Evolutionary conservation across 2,797 vertebrate genomes (phyloP), one percentile per base, ranked within the genome.

Genomic region (Myripristis jacobus): DNA sequence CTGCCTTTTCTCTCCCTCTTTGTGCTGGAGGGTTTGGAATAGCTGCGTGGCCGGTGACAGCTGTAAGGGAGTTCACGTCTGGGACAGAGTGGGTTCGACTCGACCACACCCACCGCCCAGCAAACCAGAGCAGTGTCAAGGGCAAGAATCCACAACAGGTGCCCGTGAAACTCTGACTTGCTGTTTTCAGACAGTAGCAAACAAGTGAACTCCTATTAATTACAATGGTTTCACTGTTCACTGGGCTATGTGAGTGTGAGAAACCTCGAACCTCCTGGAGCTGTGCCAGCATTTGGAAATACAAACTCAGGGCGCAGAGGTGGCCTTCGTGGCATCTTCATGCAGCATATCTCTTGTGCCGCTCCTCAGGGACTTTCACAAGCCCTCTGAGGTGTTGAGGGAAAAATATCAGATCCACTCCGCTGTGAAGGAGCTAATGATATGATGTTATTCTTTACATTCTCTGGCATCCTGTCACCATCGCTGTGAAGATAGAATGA

Each of bases 31-130:
- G 50, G 60, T 70, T 81, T 85, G 75, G 79, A 77, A 89, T 84
- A 83, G 53, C 79, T 73, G 53, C 52, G 82, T 67, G 69, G 67
- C 84, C 79, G 67, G 77, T 66, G 87, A 86, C 92, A 92, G 91
- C 92, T 93, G 91, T 73, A 15, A 34, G 46, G 61, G 77, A 70
- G 91, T 92, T 91, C 91, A 92, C 70, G 91, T 92, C 90, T 91
- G 90, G 92, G 90, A 79, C 89, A 90, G 73, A 85, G 70, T 55
- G 3, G 69, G 70, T 60, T 57, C 73, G 73, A 81, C 69, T 78
- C 73, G 60, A 80, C 82, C 87, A 46, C 87, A 85, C 81, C 85
- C 86, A 73, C 25, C 38, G 2, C 1, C 66, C 79, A 56, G 62
- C n/a, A n/a, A n/a, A 68, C 60, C 44, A 10, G 54, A 58, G 57